Conservation (phyloP, 2,113 vertebrate genomes). For the Pseudopodoces humilis region DNA sequence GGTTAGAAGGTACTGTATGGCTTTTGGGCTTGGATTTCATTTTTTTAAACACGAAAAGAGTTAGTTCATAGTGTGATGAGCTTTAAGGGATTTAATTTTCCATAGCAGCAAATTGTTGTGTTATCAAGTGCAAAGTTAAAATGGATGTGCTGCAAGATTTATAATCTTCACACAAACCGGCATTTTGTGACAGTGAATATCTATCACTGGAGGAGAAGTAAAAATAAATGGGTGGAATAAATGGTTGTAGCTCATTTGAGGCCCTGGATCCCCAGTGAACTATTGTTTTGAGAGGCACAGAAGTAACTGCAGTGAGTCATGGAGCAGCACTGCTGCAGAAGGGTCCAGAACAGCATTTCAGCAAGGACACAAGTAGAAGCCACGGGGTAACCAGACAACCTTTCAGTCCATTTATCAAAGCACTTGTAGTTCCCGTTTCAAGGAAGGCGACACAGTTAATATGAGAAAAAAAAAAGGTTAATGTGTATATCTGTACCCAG, state of each 20-base stretch:
- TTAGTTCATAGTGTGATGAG: background rate
- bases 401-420: constrained; percentile 67
- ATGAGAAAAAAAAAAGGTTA: constrained; percentile 36
- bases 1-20: background rate
- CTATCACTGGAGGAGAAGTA: constrained; percentile 28
- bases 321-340: constrained; percentile 9
- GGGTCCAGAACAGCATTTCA: constrained; percentile 35
- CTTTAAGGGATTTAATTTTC: background rate
- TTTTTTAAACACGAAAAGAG: background rate
- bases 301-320: constrained; percentile 45
- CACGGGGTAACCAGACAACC: constrained; percentile 63
- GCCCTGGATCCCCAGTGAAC: constrained; percentile 20
- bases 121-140: background rate
- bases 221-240: constrained; percentile 49
- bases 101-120: background rate
- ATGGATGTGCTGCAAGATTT: background rate
- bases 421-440: constrained; percentile 45
- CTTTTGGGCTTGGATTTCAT: background rate
- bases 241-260: constrained; percentile 15
- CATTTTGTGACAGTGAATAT: constrained; percentile 17
- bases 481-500: constrained; percentile 44
- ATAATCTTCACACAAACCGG: constrained; percentile 1
- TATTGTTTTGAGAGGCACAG: constrained; percentile 28
- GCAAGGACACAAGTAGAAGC: constrained; percentile 32
- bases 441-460: constrained; percentile 65